These are phyloP conservation scores for Pseudachorutes palmiensis DNA, from an alignment of 1,140 invertebrate genomes.

Conservation along the genomic window DNA sequence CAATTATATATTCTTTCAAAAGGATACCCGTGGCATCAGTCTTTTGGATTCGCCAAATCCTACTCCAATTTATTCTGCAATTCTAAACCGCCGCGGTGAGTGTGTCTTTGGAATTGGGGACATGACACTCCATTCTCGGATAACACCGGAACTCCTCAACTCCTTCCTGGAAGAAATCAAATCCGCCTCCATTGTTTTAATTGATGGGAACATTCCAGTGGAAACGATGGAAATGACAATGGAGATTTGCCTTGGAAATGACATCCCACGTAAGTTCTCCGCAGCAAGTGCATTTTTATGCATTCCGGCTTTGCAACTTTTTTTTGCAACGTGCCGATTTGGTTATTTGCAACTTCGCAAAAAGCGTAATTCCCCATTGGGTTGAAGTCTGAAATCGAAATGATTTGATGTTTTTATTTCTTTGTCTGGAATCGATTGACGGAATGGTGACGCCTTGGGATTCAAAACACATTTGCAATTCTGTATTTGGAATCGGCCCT, in stretches of 20 bases:
- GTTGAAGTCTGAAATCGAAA: too few relatives aligned
- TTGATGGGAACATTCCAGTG: constrained; percentile 70
- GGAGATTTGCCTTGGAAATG: constrained; percentile 51
- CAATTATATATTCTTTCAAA: not conserved
- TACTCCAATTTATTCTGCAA: constrained; percentile 64
- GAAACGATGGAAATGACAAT: constrained; percentile 57
- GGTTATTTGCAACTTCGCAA: too few relatives aligned
- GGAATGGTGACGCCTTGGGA: too few relatives aligned
- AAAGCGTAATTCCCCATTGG: too few relatives aligned
- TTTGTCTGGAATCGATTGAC: too few relatives aligned
- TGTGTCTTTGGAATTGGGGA: constrained; percentile 71
- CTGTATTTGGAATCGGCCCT: not conserved
- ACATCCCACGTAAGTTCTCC: constrained; percentile 57
- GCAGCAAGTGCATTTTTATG: too few relatives aligned
- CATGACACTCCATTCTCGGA: constrained; percentile 66
- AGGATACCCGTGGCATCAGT: constrained; percentile 31
- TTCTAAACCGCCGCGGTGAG: constrained; percentile 64
- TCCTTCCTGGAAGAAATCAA: constrained; percentile 27
- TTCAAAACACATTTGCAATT: not conserved
- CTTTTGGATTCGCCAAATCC: constrained; percentile 8
- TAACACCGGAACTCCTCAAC: constrained; percentile 49
- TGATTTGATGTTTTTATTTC: constrained; percentile 32
- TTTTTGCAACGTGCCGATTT: too few relatives aligned
- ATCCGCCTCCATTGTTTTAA: constrained; percentile 58
- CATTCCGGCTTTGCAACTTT: too few relatives aligned